Conservation (phyloP, 2,888 invertebrate species). For the Pharmacophagus antenor region DNA sequence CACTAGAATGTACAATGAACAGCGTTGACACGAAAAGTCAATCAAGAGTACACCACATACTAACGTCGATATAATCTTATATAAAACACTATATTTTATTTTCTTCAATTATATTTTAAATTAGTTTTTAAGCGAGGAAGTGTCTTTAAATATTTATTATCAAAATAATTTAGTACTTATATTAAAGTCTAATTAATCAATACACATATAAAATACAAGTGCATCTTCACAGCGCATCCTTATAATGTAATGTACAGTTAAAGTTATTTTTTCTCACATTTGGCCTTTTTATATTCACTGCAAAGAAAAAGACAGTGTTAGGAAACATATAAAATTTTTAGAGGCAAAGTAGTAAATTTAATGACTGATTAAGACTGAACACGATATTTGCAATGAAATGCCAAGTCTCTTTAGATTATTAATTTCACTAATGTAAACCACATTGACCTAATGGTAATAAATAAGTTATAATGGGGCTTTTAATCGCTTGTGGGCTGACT, state of each 20-base stretch:
- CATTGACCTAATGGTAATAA: no score
- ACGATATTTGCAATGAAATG: no score
- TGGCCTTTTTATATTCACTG: conserved; percentile 21
- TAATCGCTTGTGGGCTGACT: no score
- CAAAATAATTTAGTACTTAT: conserved; percentile 80
- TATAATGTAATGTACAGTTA: conserved; percentile 39
- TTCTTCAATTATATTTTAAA: no score
- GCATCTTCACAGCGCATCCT: conserved; percentile 68
- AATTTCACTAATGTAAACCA: no score
- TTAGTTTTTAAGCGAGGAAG: conserved; percentile 68
- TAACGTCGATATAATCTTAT: conserved; percentile 54
- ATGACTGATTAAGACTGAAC: no score
- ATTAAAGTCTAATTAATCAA: conserved; percentile 56
- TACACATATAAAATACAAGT: conserved; percentile 66
- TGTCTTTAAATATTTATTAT: conserved; percentile 71
- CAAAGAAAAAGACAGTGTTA: conserved; percentile 5
- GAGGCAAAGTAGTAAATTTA: no score
- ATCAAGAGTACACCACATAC: conserved; percentile 40
- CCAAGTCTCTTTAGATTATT: no score
- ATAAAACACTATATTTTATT: conserved; percentile 64
- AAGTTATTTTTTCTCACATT: conserved; percentile 8
- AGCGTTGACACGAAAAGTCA: conserved; percentile 56
- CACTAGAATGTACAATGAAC: background rate
- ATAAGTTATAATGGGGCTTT: no score
- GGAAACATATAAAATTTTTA: background rate